Conservation (phyloP, 2,797 vertebrate genomes). For the Lepilemur septentrionalis region DNA sequence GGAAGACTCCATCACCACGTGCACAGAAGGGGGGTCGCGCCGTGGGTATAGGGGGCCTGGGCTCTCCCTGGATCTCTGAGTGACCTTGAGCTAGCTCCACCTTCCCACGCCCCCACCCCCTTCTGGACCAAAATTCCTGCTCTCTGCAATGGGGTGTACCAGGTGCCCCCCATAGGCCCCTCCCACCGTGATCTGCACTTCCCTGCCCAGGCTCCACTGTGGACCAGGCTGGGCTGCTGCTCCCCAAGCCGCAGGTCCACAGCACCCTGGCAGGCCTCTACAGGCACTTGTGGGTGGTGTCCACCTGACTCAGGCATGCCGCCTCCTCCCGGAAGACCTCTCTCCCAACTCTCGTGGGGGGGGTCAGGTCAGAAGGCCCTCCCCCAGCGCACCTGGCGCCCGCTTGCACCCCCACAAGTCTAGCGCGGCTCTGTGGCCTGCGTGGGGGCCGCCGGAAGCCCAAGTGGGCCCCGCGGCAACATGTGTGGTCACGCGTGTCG, state of each 20-base stretch:
- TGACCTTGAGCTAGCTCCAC: slow-evolving; percentile 69
- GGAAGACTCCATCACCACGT: slow-evolving; percentile 15
- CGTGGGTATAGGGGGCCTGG: not conserved
- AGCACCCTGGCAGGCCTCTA: not conserved
- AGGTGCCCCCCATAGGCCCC: not conserved
- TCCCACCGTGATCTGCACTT: not conserved
- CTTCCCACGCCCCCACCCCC: not conserved
- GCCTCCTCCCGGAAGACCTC: not conserved
- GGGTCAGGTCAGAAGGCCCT: not conserved
- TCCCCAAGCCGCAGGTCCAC: not conserved
- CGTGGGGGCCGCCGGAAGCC: not conserved
- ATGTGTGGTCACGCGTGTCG: slow-evolving; percentile 64
- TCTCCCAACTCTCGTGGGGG: not conserved
- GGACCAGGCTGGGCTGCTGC: not conserved
- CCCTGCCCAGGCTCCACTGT: not conserved
- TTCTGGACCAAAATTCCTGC: not conserved
- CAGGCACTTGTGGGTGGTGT: not conserved
- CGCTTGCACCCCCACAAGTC: not conserved
- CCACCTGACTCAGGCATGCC: not conserved
- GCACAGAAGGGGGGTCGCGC: slow-evolving; percentile 19
- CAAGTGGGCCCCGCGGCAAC: slow-evolving; percentile 19
- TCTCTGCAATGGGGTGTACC: not conserved
- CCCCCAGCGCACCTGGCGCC: slow-evolving; percentile 27
- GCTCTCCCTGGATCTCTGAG: not conserved
- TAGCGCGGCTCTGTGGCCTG: not conserved